Evolutionary conservation across 2,888 invertebrate species (phyloP).

Genomic region (Stegana nigrithorax): DNA sequence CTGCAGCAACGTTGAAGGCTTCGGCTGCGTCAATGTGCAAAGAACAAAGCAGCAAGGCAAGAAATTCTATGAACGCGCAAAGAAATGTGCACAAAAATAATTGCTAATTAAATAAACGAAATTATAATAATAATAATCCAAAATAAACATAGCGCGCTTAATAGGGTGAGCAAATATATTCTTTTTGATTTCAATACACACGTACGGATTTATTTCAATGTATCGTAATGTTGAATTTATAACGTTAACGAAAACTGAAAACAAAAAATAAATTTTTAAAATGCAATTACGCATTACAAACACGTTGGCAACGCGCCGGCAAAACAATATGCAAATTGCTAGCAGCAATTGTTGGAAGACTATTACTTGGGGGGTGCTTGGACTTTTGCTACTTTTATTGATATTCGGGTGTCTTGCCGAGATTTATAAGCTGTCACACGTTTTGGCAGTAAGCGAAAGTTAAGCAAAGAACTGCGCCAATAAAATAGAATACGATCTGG

Average conservation of each 20-base stretch:
- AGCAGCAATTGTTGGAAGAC: too few species aligned
- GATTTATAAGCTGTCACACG: neutral
- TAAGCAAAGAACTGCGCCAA: too few species aligned
- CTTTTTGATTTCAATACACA: too few species aligned
- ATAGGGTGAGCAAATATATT: too few species aligned
- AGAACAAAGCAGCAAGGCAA: neutral
- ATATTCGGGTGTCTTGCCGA: neutral
- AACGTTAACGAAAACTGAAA: neutral
- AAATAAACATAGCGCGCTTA: too few species aligned
- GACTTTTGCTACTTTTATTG: neutral
- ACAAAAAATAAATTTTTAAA: conserved; percentile 8
- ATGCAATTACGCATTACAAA: conserved; percentile 8
- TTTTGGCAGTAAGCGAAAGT: neutral
- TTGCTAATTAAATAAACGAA: conserved; percentile 2
- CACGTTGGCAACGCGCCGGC: neutral
- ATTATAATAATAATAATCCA: too few species aligned
- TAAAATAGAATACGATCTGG: too few species aligned
- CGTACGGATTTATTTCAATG: too few species aligned
- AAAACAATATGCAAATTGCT: neutral
- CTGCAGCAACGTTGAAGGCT: neutral
- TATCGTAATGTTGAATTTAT: too few species aligned
- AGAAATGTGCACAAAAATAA: conserved; percentile 4
- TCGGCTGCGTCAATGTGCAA: too few species aligned
- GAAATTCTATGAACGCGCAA: conserved; percentile 3
- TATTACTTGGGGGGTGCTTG: neutral